These are phyloP conservation scores for Lordiphosa fenestrarum DNA, from an alignment of 2,888 invertebrate genomes.

Conservation along the genomic window DNA sequence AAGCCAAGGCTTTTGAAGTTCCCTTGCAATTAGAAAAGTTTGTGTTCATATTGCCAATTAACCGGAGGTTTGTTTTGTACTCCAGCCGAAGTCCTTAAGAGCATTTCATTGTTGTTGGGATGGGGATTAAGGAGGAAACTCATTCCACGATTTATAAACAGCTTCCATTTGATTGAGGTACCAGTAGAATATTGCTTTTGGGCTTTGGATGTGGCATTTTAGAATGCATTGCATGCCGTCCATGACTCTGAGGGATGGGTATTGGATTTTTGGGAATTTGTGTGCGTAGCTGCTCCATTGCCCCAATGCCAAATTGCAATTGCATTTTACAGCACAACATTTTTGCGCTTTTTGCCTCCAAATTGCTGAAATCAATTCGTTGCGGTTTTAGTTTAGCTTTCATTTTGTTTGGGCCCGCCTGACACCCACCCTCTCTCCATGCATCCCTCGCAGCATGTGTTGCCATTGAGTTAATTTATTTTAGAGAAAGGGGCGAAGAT, in stretches of 20 bases:
- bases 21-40: too few species aligned
- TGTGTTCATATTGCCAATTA: too few species aligned
- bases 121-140: too few species aligned
- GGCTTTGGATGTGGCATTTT: conserved; percentile 39
- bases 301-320: conserved; percentile 48
- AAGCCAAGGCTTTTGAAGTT: too few species aligned
- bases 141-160: conserved; percentile 8
- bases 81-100: too few species aligned
- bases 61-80: too few species aligned
- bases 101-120: too few species aligned
- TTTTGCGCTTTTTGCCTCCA: conserved; percentile 45
- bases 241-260: conserved; percentile 14
- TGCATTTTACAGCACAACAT: conserved; percentile 59
- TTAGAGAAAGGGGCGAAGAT: too few species aligned
- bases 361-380: conserved; percentile 69
- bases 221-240: conserved; percentile 30
- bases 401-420: conserved; percentile 19
- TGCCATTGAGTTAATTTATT: too few species aligned
- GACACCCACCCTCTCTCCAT: too few species aligned
- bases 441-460: too few species aligned
- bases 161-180: conserved; percentile 35
- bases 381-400: conserved; percentile 54
- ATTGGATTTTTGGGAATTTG: conserved; percentile 15
- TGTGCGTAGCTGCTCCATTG: conserved; percentile 21
- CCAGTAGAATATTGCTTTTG: conserved; percentile 51